These are phyloP conservation scores for Agriopis aurantiaria DNA, from an alignment of 2,888 invertebrate species.

Conservation along the genomic window DNA sequence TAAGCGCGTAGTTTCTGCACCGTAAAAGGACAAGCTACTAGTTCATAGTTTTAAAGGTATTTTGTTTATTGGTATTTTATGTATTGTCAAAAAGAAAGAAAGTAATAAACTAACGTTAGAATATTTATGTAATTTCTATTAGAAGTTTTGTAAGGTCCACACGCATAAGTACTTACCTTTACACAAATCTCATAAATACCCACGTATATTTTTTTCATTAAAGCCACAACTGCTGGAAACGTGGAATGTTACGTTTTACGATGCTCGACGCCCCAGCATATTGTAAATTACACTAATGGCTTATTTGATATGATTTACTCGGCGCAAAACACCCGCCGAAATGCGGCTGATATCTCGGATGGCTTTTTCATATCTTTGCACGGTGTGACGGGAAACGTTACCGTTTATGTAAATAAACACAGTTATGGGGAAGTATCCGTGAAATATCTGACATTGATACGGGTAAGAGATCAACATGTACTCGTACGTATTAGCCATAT, in stretches of 20 bases:
- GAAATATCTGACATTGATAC: constrained; percentile 22
- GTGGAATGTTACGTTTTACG: constrained; percentile 55
- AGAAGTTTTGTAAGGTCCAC: constrained; percentile 19
- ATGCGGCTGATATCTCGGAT: constrained; percentile 33
- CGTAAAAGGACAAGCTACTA: too few relatives aligned
- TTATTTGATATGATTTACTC: constrained; percentile 67
- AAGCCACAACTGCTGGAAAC: constrained; percentile 41
- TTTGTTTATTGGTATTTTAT: too few relatives aligned
- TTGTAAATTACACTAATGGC: constrained; percentile 68
- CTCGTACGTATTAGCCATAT: not conserved
- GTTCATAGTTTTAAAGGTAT: too few relatives aligned
- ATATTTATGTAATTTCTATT: constrained; percentile 35
- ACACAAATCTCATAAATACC: constrained; percentile 42
- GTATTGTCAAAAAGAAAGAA: too few relatives aligned
- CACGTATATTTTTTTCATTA: constrained; percentile 50
- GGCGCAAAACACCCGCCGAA: constrained; percentile 53
- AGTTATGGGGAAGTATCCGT: constrained; percentile 5
- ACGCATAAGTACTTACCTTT: constrained; percentile 34
- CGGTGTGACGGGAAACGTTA: constrained; percentile 4
- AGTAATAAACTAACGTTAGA: not conserved
- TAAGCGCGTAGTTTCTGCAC: too few relatives aligned
- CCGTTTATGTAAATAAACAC: constrained; percentile 19
- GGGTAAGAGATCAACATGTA: constrained; percentile 16
- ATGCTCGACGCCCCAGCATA: constrained; percentile 52
- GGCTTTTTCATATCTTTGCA: constrained; percentile 25